Evolutionary conservation across 2,888 invertebrate species (phyloP), one percentile per base, ranked within the genome.

Genomic region (Agrotis ipsilon): DNA sequence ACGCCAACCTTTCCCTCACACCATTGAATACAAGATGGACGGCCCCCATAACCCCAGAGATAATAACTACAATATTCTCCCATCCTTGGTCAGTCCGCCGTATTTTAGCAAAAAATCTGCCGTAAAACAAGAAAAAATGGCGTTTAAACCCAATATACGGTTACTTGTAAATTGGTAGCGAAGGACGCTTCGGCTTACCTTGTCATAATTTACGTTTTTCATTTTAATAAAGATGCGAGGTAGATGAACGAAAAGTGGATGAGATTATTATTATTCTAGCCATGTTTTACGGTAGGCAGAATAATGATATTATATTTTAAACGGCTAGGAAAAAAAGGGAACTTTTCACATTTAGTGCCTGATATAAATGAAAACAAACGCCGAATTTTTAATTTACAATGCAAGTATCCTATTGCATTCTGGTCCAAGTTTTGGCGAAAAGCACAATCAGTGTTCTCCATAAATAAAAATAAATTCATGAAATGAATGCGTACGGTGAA

Each of bases 181-280:
- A 67, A 68, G 72, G 77, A 61, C 71, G 77, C 58, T 2, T 24
- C 18, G 62, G 66, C 72, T 81, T 79, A 79, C 82, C 78, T 68
- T 65, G 78, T 81, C 78, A 79, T 79, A 81, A 79, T 81, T 79
- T 79, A 81, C 72, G 43, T 58, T 78, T 81, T 81, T 78, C 81
- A 72, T 79, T 79, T 79, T 79, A 79, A 77, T 79, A 81, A 72
- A 79, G 72, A 72, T 72, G 58, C 57, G n/a, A 46, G 70, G 65
- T 39, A 32, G 77, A 61, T 76, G 54, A n/a, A 43, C 59, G 43
- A 66, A 75, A 75, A 52, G 70, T 61, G 76, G 76, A 80, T 69
- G 58, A 54, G 61, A 46, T 69, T 80, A 49, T 48, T 65, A 63
- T 80, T 66, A 62, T 52, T 11, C 49, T 55, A 46, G 19, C 48